Base-by-base conservation (phyloP, 2,113 vertebrate species). In the Polypterus bichir region DNA sequence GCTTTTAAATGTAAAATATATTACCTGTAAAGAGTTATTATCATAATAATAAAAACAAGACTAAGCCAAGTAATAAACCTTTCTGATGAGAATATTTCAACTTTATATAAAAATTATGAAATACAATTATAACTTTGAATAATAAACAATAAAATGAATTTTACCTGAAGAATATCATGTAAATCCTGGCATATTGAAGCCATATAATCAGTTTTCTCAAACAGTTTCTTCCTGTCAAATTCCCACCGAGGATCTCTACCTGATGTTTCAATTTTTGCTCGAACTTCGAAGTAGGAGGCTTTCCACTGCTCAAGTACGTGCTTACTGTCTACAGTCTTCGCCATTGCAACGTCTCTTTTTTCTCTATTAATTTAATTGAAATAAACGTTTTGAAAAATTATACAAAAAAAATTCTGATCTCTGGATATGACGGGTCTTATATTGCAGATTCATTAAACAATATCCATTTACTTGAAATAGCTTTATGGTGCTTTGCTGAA, bases 141-240 rank as follows among this genome's bases (percentile, higher is more conserved):
- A 27, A 27, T 27, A 27, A 27, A 27, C 27, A 54, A 54, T 54
- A 11, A 54, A 11, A 10, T 3, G 8, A 0, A 9, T 7, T 63
- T 45, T 68, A 98, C 96, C 89, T 95, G 91, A 59, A 99, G 70
- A 62, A 93, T 11, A 51, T 80, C 69, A 60, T 69, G 71, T 1
- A 97, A 76, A 63, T 97, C 92, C 66, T 93, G 91, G 64, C 93
- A 99, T 72, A 97, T 70, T 4, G 71, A 67, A 60, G 89, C 73
- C 86, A 97, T 93, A 69, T 94, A 90, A 65, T 97, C 94, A 0
- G 89, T 93, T 70, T 83, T 87, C 72, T 91, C 90, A 74, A 99
- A 99, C 44, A 99, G 81, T 64, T 74, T 82, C 56, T 89, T 92
- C 3, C 76, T 78, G n/a, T 98, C 92, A 69, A 99, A 99, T 69